These are phyloP conservation scores for Echinarachnius parma DNA, from an alignment of 53 echinoderm and acorn worm genomes.

Conservation along the genomic window DNA sequence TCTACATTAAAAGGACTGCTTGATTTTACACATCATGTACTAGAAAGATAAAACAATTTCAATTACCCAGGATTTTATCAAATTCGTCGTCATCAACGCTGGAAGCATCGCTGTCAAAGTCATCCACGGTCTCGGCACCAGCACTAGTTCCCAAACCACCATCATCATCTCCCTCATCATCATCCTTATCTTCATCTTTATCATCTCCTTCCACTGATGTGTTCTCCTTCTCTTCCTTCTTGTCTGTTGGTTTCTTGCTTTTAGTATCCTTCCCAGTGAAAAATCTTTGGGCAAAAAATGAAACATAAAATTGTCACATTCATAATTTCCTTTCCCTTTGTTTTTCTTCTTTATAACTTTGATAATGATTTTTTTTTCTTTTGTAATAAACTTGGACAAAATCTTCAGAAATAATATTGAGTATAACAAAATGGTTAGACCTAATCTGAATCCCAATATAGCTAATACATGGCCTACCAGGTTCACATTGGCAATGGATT, in stretches of 20 bases:
- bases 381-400: too few relatives aligned
- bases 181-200: slow-evolving; percentile 34
- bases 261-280: slow-evolving; percentile 56
- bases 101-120: slow-evolving; percentile 85
- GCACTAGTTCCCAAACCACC: slow-evolving; percentile 12
- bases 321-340: too few relatives aligned
- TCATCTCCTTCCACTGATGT: background rate
- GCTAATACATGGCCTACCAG: too few relatives aligned
- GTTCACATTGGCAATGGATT: too few relatives aligned
- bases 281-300: slow-evolving; percentile 39
- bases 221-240: slow-evolving; percentile 15
- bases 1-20: too few relatives aligned
- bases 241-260: slow-evolving; percentile 25
- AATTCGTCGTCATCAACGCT: slow-evolving; percentile 89
- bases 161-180: slow-evolving; percentile 15
- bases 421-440: too few relatives aligned
- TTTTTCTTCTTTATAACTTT: too few relatives aligned
- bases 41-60: background rate
- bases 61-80: slow-evolving; percentile 72
- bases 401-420: too few relatives aligned
- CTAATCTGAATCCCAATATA: too few relatives aligned
- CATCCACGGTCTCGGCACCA: slow-evolving; percentile 20
- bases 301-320: too few relatives aligned
- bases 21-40: too few relatives aligned
- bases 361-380: too few relatives aligned